Base-by-base conservation (phyloP, 2,888 invertebrate species). In the Patella caerulea region DNA sequence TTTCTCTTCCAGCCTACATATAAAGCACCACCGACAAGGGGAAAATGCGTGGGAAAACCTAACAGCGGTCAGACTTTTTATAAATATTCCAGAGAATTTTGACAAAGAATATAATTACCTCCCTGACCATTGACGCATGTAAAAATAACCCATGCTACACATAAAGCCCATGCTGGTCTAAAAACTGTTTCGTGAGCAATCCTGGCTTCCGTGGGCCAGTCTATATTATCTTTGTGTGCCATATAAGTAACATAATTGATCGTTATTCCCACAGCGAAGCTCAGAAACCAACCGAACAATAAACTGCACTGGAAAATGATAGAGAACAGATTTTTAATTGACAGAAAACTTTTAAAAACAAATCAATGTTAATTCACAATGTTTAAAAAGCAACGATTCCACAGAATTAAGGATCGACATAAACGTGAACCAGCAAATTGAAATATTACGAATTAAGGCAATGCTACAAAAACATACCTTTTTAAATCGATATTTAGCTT, bases 401-500 rank as follows among this genome's bases (percentile, higher is more conserved):
- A 45, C 45, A 45, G 45, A 45, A 45, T 45, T 45, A 45, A 45
- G 45, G 45, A 45, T 45, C 45, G 7, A 45, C 5, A 45, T 45
- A 45, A 45, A 45, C 45, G 7, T 45, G 45, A 45, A 45, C 45
- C 7, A 34, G 5, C 45, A 45, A 45, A 45, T 45, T 45, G 9
- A 45, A 45, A 45, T 45, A 45, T 45, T 45, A 45, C 45, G 45
- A 9, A 45, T 45, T 45, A 45, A 9, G 9, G 45, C 0, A 4
- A 34, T 4, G 9, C 34, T 34, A 34, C 3, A 34, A n/a, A 14
- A 59, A 19, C 69, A 70, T 76, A 83, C 82, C 82, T 80, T 79
- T 70, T 79, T 77, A 55, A 83, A 81, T 56, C 78, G 78, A 72
- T 80, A 71, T 34, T 74, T 75, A 15, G 78, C 74, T 12, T 77